A percentile compares a stretch with the other conserved stretches of the same genome.
phyloP scores from a whole-genome alignment of 2,113 vertebrate species.

The Macaca fascicularis region DNA sequence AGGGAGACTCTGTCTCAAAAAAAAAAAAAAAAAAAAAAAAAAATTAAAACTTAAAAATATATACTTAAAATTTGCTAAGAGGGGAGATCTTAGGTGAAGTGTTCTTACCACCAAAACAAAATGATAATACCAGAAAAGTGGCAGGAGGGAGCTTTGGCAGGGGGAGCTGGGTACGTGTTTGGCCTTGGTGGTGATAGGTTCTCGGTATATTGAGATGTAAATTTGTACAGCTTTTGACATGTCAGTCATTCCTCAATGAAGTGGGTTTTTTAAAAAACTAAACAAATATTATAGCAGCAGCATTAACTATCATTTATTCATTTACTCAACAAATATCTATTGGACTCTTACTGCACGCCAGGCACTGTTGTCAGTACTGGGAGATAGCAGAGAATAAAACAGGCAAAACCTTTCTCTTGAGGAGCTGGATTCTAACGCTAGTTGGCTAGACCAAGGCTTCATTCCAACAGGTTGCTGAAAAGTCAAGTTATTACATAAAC shows the following conservation, averaged over 20 bases:
- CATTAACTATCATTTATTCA: background rate
- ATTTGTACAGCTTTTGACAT: background rate
- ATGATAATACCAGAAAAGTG: background rate
- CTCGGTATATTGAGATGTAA: background rate
- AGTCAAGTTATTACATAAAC: background rate
- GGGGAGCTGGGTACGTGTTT: background rate
- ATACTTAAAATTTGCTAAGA: background rate
- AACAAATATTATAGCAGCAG: background rate
- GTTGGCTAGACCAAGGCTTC: background rate
- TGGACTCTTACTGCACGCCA: background rate
- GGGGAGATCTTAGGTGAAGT: background rate
- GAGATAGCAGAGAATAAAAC: background rate
- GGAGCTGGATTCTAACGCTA: background rate
- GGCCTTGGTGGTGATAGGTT: background rate
- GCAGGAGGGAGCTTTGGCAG: background rate
- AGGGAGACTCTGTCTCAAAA: too few species aligned
- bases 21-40: background rate
- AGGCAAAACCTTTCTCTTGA: fast-evolving
- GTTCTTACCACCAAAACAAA: background rate
- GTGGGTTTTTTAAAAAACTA: background rate
- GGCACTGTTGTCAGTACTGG: background rate
- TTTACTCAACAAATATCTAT: background rate
- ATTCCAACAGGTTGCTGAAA: background rate
- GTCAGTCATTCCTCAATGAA: background rate
- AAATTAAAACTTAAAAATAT: too few species aligned